Evolutionary conservation across 1,140 invertebrate species (phyloP).

Genomic region (Macrobrachium rosenbergii): DNA sequence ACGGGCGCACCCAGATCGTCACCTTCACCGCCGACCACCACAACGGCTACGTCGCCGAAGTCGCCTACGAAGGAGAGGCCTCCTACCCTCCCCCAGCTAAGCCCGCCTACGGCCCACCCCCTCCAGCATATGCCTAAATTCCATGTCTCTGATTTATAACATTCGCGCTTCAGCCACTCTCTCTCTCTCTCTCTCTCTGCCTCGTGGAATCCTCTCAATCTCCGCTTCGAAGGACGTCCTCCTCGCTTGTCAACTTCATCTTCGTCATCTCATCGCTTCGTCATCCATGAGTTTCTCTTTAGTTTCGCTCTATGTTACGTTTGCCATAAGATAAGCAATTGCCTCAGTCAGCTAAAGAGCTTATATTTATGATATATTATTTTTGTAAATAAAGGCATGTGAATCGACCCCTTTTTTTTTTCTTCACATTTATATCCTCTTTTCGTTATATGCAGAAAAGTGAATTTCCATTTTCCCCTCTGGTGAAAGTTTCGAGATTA

Average conservation of each 20-base stretch:
- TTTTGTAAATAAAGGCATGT: conserved; percentile 33
- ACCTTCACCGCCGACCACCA: conserved; percentile 84
- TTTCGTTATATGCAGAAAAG: too few relatives aligned
- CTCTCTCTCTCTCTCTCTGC: too few relatives aligned
- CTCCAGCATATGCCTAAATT: not conserved
- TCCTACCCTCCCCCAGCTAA: conserved; percentile 40
- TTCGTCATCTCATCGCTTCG: too few relatives aligned
- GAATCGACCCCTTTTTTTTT: not conserved
- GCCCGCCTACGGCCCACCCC: conserved; percentile 18
- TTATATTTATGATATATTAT: not conserved
- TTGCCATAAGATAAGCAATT: not conserved
- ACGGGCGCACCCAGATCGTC: conserved; percentile 82
- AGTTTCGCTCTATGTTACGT: not conserved
- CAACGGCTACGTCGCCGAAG: conserved; percentile 82
- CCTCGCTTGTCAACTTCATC: too few relatives aligned
- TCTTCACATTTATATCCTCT: not conserved
- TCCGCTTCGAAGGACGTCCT: too few relatives aligned
- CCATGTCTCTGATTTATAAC: not conserved
- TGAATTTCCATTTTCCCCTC: too few relatives aligned
- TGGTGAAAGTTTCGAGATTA: too few relatives aligned
- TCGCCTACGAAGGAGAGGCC: conserved; percentile 82
- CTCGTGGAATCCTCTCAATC: too few relatives aligned
- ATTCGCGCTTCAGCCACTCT: too few relatives aligned
- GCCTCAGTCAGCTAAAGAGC: not conserved
- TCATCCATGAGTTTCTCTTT: too few relatives aligned